A percentile compares a stretch with the other conserved stretches of the same genome.
Conservation (phyloP, 2,113 vertebrate genomes). For the Heteronetta atricapilla region DNA sequence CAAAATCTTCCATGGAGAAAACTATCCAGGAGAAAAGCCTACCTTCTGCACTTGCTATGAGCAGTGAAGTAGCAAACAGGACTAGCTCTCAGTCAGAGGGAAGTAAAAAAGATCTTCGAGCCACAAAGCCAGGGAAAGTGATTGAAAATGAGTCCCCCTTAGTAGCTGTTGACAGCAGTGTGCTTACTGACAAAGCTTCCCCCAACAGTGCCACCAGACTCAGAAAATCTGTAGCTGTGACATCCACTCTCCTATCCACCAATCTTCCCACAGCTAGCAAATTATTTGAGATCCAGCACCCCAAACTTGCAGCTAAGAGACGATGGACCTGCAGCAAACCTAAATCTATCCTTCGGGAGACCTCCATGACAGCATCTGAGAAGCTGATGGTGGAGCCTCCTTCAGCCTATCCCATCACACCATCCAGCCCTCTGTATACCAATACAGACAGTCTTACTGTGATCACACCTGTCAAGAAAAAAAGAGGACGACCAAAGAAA, state of each 20-base stretch:
- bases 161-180: conserved; percentile 53
- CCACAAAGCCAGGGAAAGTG: conserved; percentile 77
- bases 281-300: conserved; percentile 82
- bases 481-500: conserved; percentile 97
- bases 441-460: conserved; percentile 98
- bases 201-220: conserved; percentile 76
- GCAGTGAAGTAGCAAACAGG: conserved; percentile 73
- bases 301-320: conserved; percentile 86
- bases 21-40: conserved; percentile 79
- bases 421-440: conserved; percentile 94
- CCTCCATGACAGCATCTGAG: conserved; percentile 77
- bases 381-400: conserved; percentile 91
- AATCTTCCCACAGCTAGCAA: conserved; percentile 71
- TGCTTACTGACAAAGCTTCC: conserved; percentile 68
- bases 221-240: conserved; percentile 80
- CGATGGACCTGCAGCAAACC: conserved; percentile 92
- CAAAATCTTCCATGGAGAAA: conserved; percentile 84
- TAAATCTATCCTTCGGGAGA: conserved; percentile 80
- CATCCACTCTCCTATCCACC: conserved; percentile 72
- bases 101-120: conserved; percentile 83
- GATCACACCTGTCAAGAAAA: conserved; percentile 95
- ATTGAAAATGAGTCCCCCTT: conserved; percentile 70
- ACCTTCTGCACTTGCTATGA: conserved; percentile 78
- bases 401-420: conserved; percentile 95
- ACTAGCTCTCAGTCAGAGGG: conserved; percentile 80